Evolutionary conservation across 2,888 invertebrate species (phyloP).

Genomic region (Falcaria lacertinaria): DNA sequence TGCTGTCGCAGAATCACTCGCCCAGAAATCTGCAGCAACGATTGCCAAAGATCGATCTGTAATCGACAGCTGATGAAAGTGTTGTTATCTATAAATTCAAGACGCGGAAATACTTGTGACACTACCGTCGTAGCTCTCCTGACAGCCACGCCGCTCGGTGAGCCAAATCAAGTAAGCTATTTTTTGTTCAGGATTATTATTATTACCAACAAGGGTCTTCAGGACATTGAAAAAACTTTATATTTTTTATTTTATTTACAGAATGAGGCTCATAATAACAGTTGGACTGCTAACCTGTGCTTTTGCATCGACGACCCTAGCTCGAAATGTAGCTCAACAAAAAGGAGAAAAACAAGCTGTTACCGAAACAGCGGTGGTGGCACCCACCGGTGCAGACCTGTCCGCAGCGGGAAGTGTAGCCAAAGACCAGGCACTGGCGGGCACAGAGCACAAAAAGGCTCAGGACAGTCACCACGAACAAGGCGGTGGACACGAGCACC

Average conservation of each 20-base stretch:
- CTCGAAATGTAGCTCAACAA: constrained; percentile 47
- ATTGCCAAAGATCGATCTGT: constrained; percentile 72
- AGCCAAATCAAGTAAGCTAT: constrained; percentile 33
- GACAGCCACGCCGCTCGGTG: constrained; percentile 39
- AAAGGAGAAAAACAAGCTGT: constrained; percentile 39
- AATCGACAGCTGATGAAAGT: constrained; percentile 70
- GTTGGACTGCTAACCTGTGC: constrained; percentile 49
- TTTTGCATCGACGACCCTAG: constrained; percentile 38
- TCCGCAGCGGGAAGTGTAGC: constrained; percentile 22
- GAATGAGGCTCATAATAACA: constrained; percentile 58
- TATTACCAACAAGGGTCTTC: constrained; percentile 8
- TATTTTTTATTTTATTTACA: constrained; percentile 18
- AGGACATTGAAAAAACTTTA: constrained; percentile 5
- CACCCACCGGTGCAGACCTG: constrained; percentile 27
- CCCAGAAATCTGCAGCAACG: constrained; percentile 72
- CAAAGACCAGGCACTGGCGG: constrained; percentile 69
- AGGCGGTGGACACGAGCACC: constrained; percentile 85
- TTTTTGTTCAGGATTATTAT: constrained; percentile 5
- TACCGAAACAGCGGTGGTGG: constrained; percentile 21
- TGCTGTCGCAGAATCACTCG: constrained; percentile 57
- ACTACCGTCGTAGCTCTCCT: constrained; percentile 49
- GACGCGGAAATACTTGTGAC: constrained; percentile 59
- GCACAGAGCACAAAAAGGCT: constrained; percentile 69
- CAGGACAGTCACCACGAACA: constrained; percentile 78
- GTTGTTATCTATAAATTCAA: constrained; percentile 73